These are phyloP conservation scores for Mythimna pallens DNA, from an alignment of 2,888 invertebrate genomes.

Conservation along the genomic window DNA sequence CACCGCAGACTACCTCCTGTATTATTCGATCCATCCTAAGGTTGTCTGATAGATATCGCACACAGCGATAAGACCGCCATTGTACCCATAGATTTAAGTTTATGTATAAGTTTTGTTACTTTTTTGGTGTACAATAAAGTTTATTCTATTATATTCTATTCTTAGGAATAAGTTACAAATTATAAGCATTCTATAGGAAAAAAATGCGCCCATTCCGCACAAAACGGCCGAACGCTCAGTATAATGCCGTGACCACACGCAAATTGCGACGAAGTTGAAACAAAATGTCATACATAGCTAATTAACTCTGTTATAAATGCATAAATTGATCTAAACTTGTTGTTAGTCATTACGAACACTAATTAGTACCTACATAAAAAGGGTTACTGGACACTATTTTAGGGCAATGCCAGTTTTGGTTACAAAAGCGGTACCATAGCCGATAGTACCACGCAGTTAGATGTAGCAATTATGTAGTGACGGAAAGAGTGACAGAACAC, in stretches of 20 bases:
- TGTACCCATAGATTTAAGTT: too few species aligned
- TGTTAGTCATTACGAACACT: conserved; percentile 18
- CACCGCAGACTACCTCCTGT: too few species aligned
- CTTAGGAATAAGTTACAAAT: too few species aligned
- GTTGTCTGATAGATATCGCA: too few species aligned
- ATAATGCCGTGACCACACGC: too few species aligned
- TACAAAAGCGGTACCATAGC: conserved; percentile 37
- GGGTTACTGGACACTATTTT: not conserved
- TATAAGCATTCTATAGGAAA: not conserved
- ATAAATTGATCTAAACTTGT: conserved; percentile 44
- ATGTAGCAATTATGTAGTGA: conserved; percentile 32
- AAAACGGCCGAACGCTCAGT: too few species aligned
- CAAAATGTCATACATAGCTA: conserved; percentile 42
- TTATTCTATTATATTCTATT: not conserved
- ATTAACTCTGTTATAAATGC: conserved; percentile 22
- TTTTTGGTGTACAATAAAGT: not conserved
- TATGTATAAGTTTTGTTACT: too few species aligned
- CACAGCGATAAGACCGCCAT: too few species aligned
- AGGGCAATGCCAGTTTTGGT: conserved; percentile 12
- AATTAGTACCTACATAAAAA: conserved; percentile 21
- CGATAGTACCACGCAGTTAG: not conserved
- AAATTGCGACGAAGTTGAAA: not conserved
- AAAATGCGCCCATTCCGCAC: not conserved
- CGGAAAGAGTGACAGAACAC: not conserved
- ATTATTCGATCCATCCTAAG: too few species aligned